phyloP scores from a whole-genome alignment of 2,888 invertebrate genomes.

The Axea sp. region DNA sequence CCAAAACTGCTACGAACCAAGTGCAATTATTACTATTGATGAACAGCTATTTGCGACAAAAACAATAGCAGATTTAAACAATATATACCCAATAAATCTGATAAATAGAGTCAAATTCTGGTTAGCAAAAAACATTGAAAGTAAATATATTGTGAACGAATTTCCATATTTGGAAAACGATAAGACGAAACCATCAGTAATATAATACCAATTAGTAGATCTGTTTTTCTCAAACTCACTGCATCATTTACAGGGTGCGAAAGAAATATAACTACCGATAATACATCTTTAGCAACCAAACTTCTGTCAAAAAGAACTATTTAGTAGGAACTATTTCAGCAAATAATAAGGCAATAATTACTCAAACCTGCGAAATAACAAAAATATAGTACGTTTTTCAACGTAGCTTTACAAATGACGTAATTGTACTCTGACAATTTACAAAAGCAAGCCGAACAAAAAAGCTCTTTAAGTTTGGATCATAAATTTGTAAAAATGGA shows the following conservation, averaged over 20 bases:
- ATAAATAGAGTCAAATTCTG: conserved; percentile 32
- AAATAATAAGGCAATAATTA: conserved; percentile 6
- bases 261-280: conserved; percentile 66
- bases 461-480: too few species aligned
- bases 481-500: too few species aligned
- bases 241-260: conserved; percentile 62
- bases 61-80: conserved; percentile 68
- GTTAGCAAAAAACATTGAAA: conserved; percentile 53
- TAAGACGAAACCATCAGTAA: conserved; percentile 25
- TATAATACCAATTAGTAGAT: neutral
- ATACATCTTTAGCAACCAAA: conserved; percentile 61
- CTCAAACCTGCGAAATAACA: too few species aligned
- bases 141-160: conserved; percentile 65
- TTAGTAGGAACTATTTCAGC: conserved; percentile 65
- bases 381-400: too few species aligned
- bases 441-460: too few species aligned
- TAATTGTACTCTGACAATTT: too few species aligned
- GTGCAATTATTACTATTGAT: conserved; percentile 63
- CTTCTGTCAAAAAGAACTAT: conserved; percentile 65
- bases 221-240: neutral
- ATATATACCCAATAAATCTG: conserved; percentile 69
- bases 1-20: conserved; percentile 63
- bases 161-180: conserved; percentile 66
- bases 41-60: conserved; percentile 69
- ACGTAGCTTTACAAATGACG: too few species aligned